Conservation (phyloP, 2,113 vertebrate species). For the Willisornis vidua region DNA sequence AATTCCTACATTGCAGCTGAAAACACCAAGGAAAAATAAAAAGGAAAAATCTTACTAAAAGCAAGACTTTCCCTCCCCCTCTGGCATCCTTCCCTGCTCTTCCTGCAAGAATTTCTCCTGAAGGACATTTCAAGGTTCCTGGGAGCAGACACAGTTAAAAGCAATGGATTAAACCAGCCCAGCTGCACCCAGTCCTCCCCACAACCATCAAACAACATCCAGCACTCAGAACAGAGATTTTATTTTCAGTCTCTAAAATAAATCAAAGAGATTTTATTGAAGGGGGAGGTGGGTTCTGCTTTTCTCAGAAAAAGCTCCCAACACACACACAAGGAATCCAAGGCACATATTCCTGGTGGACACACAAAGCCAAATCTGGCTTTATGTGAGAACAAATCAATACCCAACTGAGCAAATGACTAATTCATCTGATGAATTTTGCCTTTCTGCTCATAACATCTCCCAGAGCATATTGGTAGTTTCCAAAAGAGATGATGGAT, state of each 20-base stretch:
- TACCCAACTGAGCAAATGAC: conserved; percentile 1
- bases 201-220: not conserved
- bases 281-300: not conserved
- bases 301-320: not conserved
- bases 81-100: not conserved
- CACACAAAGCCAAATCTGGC: conserved; percentile 3
- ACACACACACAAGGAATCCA: not conserved
- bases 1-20: not conserved
- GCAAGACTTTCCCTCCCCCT: not conserved
- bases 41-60: not conserved
- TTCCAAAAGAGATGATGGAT: not conserved
- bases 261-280: conserved; percentile 5
- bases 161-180: not conserved
- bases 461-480: conserved; percentile 9
- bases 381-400: not conserved
- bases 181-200: not conserved
- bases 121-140: conserved; percentile 51
- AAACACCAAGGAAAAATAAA: not conserved
- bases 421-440: conserved; percentile 14
- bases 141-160: not conserved
- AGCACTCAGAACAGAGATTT: not conserved
- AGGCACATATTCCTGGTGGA: not conserved
- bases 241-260: not conserved
- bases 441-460: not conserved
- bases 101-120: not conserved